Conservation (phyloP, 1,140 invertebrate genomes). For the Anastrepha ludens region DNA sequence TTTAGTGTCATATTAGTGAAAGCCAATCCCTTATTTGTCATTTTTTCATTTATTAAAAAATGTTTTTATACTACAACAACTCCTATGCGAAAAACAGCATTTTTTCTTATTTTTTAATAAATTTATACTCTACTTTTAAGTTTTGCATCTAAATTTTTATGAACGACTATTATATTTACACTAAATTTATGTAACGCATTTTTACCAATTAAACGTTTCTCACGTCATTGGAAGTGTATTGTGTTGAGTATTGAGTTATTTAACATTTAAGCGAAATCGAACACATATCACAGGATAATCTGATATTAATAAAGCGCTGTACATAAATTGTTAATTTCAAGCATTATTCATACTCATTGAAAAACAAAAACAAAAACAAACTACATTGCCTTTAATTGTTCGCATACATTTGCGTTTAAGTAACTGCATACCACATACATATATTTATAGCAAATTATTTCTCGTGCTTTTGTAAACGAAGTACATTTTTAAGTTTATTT, state of each 20-base stretch:
- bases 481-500: background rate
- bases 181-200: conserved; percentile 8
- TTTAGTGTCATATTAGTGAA: conserved; percentile 48
- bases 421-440: conserved; percentile 15
- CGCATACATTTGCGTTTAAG: background rate
- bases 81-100: background rate
- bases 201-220: conserved; percentile 10
- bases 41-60: conserved; percentile 14
- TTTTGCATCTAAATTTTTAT: background rate
- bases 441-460: conserved; percentile 27
- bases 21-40: background rate
- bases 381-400: background rate
- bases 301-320: conserved; percentile 14
- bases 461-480: background rate
- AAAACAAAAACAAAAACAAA: conserved; percentile 23
- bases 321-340: conserved; percentile 39
- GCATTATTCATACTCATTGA: background rate
- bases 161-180: background rate
- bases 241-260: background rate
- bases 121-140: background rate
- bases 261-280: background rate
- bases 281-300: background rate
- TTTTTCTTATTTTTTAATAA: background rate
- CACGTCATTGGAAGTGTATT: background rate
- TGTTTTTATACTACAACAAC: background rate